phyloP scores from a whole-genome alignment of 2,888 invertebrate genomes.

The Dicyrtoma fusca region DNA sequence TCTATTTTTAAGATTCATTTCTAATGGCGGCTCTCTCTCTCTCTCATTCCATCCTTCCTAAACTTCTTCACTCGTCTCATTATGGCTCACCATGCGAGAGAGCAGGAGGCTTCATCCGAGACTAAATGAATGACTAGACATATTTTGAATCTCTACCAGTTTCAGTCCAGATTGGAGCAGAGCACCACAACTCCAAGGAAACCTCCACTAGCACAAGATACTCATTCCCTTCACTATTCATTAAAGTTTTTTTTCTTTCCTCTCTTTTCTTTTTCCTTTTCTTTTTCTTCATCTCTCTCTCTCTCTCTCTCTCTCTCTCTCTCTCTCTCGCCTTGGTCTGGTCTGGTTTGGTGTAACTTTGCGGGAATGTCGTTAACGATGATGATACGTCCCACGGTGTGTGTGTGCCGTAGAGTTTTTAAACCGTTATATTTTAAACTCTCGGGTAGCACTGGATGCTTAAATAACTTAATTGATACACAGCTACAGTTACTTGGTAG shows the following conservation, averaged over 20 bases:
- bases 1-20: constrained; percentile 14
- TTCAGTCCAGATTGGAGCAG: too few relatives aligned
- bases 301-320: constrained; percentile 14
- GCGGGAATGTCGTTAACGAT: not conserved
- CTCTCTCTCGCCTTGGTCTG: constrained; percentile 5
- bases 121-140: too few relatives aligned
- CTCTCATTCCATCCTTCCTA: too few relatives aligned
- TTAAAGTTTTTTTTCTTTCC: too few relatives aligned
- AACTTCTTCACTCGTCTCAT: too few relatives aligned
- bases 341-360: not conserved
- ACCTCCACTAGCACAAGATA: too few relatives aligned
- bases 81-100: not conserved
- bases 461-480: not conserved
- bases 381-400: not conserved
- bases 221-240: too few relatives aligned
- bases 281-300: constrained; percentile 5
- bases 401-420: not conserved
- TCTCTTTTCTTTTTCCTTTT: not conserved
- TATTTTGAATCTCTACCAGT: too few relatives aligned
- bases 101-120: not conserved
- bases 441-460: not conserved
- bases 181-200: too few relatives aligned
- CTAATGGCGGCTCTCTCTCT: constrained; percentile 7
- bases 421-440: not conserved
- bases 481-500: not conserved